Evolutionary conservation across 2,113 vertebrate genomes (phyloP).

Genomic region (Calyptomena viridis): DNA sequence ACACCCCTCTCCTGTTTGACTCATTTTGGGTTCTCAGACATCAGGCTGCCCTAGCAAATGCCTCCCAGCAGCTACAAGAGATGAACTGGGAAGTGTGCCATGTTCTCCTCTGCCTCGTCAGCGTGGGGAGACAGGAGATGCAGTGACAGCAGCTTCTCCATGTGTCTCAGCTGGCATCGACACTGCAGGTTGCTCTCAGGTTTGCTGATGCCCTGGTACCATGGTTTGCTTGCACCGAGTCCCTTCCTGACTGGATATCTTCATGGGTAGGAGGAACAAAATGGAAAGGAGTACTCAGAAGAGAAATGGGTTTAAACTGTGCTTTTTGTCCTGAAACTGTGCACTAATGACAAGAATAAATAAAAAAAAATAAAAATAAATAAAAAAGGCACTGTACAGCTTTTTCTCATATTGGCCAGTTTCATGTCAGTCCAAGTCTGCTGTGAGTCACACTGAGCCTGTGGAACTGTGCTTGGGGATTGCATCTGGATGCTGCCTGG

Average conservation of each 20-base stretch:
- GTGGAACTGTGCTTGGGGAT: background rate
- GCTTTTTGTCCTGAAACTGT: constrained; percentile 11
- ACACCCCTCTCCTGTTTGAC: background rate
- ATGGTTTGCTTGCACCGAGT: background rate
- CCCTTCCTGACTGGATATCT: background rate
- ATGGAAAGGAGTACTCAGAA: background rate
- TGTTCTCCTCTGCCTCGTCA: background rate
- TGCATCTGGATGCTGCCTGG: background rate
- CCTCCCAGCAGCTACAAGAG: background rate
- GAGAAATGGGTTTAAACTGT: constrained; percentile 7
- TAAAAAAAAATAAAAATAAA: background rate
- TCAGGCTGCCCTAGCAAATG: background rate
- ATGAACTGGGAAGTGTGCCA: background rate
- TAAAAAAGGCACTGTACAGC: background rate
- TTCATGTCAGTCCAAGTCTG: background rate
- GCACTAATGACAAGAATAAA: background rate
- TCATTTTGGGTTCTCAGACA: background rate
- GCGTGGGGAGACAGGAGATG: background rate
- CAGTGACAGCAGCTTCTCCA: background rate
- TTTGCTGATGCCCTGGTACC: background rate
- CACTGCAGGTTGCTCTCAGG: background rate
- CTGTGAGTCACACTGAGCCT: background rate
- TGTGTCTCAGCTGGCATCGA: background rate
- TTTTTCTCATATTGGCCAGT: background rate
- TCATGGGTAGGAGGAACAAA: background rate